A percentile compares a stretch with the other conserved stretches of the same genome.
Conservation (phyloP, 2,888 invertebrate genomes). For the Nasonia oneida region DNA sequence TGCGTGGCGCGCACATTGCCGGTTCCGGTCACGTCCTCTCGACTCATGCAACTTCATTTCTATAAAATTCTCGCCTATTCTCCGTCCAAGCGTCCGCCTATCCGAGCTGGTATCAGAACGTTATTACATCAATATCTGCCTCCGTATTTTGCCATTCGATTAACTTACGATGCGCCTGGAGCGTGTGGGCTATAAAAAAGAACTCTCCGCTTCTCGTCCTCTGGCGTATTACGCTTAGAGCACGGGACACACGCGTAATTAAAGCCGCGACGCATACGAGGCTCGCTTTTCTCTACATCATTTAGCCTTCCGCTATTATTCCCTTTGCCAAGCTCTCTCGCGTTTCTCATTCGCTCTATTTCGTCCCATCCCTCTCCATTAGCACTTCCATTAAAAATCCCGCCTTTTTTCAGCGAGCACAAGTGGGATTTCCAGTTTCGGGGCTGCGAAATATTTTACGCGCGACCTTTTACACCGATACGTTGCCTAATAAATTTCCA, state of each 20-base stretch:
- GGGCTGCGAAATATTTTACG: background rate
- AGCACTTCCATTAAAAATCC: background rate
- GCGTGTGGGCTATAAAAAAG: background rate
- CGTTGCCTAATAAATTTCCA: background rate
- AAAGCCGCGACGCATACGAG: background rate
- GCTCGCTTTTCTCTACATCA: background rate
- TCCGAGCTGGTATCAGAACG: background rate
- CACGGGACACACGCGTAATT: background rate
- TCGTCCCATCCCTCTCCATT: background rate
- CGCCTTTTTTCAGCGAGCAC: background rate
- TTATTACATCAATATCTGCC: conserved; percentile 5
- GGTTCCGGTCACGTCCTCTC: conserved; percentile 45
- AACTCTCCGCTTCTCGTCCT: background rate
- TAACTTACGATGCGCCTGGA: background rate
- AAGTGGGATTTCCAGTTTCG: background rate
- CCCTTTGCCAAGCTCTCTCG: background rate
- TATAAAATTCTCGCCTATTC: background rate
- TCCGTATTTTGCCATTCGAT: background rate
- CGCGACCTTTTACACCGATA: background rate
- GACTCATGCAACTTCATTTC: conserved; percentile 31
- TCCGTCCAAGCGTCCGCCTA: background rate
- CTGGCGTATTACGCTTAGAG: background rate
- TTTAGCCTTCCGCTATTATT: conserved; percentile 14
- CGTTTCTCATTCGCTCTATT: background rate
- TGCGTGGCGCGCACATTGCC: conserved; percentile 29